A percentile compares a stretch with the other conserved stretches of the same genome.
These are phyloP conservation scores for Axea sp. DNA, from an alignment of 2,888 invertebrate genomes.

Conservation along the genomic window DNA sequence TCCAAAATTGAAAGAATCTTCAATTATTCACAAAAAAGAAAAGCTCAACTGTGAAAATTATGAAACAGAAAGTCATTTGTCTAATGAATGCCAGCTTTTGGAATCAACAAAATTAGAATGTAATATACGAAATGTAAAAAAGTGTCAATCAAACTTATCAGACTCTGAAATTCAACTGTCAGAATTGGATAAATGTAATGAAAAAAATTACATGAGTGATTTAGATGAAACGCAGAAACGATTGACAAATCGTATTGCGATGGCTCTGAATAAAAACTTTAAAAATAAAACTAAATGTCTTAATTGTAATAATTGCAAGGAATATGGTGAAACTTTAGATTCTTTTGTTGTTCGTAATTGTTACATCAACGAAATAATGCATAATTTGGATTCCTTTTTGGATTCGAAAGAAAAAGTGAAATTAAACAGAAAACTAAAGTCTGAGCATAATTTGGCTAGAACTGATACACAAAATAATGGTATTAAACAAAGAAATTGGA, in stretches of 20 bases:
- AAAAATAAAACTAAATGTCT: background rate
- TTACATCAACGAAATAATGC: conserved; percentile 11
- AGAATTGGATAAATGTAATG: no score
- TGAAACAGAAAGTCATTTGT: no score
- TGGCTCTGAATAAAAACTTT: background rate
- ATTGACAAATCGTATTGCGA: background rate
- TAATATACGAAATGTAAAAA: background rate
- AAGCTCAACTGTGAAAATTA: no score
- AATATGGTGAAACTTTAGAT: conserved; percentile 5
- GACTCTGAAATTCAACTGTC: background rate
- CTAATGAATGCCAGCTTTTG: no score
- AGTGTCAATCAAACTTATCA: background rate
- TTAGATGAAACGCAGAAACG: background rate
- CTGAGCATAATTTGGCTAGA: conserved; percentile 16
- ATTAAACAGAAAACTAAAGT: conserved; percentile 19
- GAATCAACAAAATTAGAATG: no score
- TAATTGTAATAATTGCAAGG: conserved; percentile 4
- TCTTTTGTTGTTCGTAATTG: background rate
- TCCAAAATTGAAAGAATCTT: no score
- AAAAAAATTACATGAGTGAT: background rate
- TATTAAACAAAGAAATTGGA: no score
- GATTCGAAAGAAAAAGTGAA: background rate
- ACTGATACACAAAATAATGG: background rate
- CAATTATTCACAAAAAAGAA: no score
- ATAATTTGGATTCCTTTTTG: conserved; percentile 9